These are phyloP conservation scores for Linnaemya tessellans DNA, from an alignment of 2,888 invertebrate genomes.

Conservation along the genomic window DNA sequence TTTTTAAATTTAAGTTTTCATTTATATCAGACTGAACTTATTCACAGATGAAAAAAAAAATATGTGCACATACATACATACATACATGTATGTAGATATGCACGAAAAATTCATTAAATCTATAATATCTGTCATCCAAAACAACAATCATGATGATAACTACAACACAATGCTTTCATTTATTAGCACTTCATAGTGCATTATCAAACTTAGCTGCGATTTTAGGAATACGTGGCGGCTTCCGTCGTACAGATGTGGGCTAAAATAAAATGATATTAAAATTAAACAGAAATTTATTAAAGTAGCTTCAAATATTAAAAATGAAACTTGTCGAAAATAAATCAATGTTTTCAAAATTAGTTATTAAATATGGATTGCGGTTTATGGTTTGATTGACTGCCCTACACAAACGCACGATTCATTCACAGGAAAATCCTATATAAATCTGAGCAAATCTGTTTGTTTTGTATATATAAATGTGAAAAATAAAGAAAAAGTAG, in stretches of 20 bases:
- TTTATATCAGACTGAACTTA: not conserved
- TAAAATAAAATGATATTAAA: conserved; percentile 48
- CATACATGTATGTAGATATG: too few relatives aligned
- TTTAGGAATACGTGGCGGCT: conserved; percentile 76
- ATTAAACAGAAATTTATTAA: not conserved
- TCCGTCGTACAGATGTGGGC: conserved; percentile 70
- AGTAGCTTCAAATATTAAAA: too few relatives aligned
- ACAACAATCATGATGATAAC: conserved; percentile 25
- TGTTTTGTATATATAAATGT: too few relatives aligned
- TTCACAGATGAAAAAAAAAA: not conserved
- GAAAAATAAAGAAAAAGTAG: too few relatives aligned
- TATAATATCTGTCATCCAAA: not conserved
- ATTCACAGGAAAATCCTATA: too few relatives aligned
- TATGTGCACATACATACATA: not conserved
- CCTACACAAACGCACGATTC: too few relatives aligned
- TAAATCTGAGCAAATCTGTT: too few relatives aligned
- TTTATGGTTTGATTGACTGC: too few relatives aligned
- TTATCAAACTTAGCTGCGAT: conserved; percentile 79
- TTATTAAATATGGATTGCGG: too few relatives aligned
- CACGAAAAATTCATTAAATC: not conserved
- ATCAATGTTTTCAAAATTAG: too few relatives aligned
- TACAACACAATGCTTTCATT: not conserved
- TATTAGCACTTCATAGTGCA: conserved; percentile 68
- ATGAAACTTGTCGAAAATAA: too few relatives aligned
- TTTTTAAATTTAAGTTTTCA: not conserved